Conservation (phyloP, 2,888 invertebrate species). For the Dynastes hyllus region DNA sequence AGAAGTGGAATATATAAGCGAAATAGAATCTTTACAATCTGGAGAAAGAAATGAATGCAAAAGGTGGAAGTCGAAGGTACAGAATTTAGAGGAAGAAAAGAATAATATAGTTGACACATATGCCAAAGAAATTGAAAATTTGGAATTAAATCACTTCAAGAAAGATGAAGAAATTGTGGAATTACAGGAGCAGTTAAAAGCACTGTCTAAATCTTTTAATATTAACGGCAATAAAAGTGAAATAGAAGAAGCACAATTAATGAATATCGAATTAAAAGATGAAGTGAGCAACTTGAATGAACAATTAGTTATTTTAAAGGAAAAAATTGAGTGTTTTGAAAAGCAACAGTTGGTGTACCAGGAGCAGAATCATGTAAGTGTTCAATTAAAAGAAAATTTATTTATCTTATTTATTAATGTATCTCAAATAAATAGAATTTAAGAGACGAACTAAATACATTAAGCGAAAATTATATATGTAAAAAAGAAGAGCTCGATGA, state of each 20-base stretch:
- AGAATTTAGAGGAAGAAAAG: constrained; percentile 51
- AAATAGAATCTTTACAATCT: constrained; percentile 55
- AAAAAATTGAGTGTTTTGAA: constrained; percentile 49
- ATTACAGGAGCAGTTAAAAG: constrained; percentile 44
- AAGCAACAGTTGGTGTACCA: constrained; percentile 12
- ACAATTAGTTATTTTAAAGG: constrained; percentile 58
- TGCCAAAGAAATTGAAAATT: constrained; percentile 37
- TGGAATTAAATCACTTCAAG: constrained; percentile 30
- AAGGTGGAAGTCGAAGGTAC: constrained; percentile 46
- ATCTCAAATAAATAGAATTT: constrained; percentile 34
- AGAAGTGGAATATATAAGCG: constrained; percentile 58
- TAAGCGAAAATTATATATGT: constrained; percentile 52
- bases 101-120: constrained; percentile 33
- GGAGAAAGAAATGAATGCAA: constrained; percentile 36
- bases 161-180: constrained; percentile 51
- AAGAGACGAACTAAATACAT: constrained; percentile 29
- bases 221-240: background rate
- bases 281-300: constrained; percentile 47
- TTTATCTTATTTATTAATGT: background rate
- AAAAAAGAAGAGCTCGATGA: constrained; percentile 62
- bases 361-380: constrained; percentile 46
- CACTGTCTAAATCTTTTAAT: background rate
- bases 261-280: constrained; percentile 34
- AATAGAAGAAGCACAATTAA: constrained; percentile 2
- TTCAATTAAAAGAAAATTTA: background rate